Evolutionary conservation across 2,797 vertebrate species (phyloP).

Genomic region (Enteromius radiatus): DNA sequence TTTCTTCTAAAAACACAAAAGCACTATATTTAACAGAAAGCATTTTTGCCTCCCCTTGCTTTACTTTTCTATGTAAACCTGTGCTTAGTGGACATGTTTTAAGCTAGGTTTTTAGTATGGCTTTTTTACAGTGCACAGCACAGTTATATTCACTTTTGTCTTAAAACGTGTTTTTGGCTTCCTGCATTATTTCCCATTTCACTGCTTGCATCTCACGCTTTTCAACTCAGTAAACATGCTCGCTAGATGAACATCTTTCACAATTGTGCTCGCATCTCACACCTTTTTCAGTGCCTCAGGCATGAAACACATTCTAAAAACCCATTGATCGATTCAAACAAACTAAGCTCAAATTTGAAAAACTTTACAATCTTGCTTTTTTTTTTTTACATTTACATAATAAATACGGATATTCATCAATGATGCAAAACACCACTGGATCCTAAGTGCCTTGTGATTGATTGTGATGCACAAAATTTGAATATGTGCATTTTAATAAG

Average conservation of each 20-base stretch:
- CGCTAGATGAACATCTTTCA: background rate
- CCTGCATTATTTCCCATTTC: background rate
- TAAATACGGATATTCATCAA: background rate
- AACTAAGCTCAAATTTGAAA: background rate
- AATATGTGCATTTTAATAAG: background rate
- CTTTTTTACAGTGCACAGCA: no score
- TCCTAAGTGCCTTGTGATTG: background rate
- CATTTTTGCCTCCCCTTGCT: background rate
- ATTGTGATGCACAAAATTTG: background rate
- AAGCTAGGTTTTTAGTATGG: background rate
- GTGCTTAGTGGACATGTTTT: background rate
- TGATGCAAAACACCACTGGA: background rate
- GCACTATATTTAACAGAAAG: background rate
- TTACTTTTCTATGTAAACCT: background rate
- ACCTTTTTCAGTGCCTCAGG: background rate
- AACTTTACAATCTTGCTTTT: background rate
- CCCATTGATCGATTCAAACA: background rate
- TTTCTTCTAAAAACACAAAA: slow-evolving; percentile 4
- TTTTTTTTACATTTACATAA: background rate
- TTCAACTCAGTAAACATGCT: background rate
- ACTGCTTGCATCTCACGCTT: background rate
- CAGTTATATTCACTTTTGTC: no score
- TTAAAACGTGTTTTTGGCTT: no score
- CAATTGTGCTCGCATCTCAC: background rate
- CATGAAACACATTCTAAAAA: background rate